These are phyloP conservation scores for Carduelis carduelis DNA, from an alignment of 2,797 vertebrate genomes.

Conservation along the genomic window DNA sequence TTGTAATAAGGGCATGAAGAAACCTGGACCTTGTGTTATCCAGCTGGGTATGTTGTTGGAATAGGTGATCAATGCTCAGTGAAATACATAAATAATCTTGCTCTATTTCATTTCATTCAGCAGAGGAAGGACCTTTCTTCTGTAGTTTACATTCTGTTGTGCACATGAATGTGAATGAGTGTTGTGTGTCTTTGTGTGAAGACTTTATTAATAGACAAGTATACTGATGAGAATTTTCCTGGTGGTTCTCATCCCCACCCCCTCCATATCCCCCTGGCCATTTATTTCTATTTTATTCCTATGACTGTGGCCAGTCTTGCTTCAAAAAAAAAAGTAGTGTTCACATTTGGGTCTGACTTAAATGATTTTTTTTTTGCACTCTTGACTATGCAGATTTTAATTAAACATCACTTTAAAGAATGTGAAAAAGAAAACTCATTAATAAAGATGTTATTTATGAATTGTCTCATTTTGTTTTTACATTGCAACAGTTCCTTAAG, in stretches of 20 bases:
- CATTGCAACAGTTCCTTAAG: background rate
- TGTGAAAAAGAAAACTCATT: conserved; percentile 41
- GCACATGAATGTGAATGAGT: background rate
- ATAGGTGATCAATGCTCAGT: background rate
- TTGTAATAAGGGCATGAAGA: background rate
- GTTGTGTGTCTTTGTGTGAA: conserved; percentile 35
- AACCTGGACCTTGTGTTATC: background rate
- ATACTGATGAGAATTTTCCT: background rate
- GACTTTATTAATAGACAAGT: background rate
- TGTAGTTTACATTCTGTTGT: background rate
- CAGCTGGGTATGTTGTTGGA: background rate
- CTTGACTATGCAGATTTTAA: conserved; percentile 53
- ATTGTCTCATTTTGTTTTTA: conserved; percentile 13
- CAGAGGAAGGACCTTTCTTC: background rate
- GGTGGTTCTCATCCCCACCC: background rate
- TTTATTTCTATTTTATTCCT: background rate
- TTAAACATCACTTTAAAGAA: conserved; percentile 36
- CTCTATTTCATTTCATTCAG: background rate
- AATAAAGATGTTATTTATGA: conserved; percentile 54
- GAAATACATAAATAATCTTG: background rate
- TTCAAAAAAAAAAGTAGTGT: background rate
- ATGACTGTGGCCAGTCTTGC: background rate
- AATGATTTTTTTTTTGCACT: background rate
- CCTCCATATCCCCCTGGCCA: background rate
- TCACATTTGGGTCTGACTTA: background rate